Conservation (phyloP, 2,888 invertebrate species). For the Agelastica alni region DNA sequence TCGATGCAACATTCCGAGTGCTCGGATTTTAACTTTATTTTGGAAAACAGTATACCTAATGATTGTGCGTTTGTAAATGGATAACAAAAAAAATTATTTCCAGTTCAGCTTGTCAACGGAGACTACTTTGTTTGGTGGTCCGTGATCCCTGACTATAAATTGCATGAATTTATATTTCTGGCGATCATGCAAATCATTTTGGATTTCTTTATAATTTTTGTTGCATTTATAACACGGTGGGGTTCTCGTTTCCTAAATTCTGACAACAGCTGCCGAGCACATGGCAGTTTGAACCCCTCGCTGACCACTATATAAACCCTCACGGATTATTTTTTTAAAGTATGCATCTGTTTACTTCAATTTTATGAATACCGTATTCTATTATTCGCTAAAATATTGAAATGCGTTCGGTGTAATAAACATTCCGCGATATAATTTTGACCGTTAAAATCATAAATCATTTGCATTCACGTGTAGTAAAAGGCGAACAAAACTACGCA, state of each 20-base stretch:
- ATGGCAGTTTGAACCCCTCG: slow-evolving; percentile 29
- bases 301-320: slow-evolving; percentile 38
- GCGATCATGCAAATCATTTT: slow-evolving; percentile 51
- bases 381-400: slow-evolving; percentile 20
- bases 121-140: too few species aligned
- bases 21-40: too few species aligned
- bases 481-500: too few species aligned
- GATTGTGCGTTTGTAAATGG: too few species aligned
- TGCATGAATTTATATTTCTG: slow-evolving; percentile 32
- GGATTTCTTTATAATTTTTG: slow-evolving; percentile 50
- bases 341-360: slow-evolving; percentile 51
- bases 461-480: too few species aligned
- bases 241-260: slow-evolving; percentile 55
- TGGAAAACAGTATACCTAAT: too few species aligned
- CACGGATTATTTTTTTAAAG: slow-evolving; percentile 48
- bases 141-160: not conserved
- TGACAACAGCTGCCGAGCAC: slow-evolving; percentile 54
- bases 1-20: too few species aligned
- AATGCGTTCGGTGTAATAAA: too few species aligned
- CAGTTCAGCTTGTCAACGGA: too few species aligned
- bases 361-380: slow-evolving; percentile 20
- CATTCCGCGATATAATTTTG: not conserved
- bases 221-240: slow-evolving; percentile 44
- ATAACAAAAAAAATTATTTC: too few species aligned
- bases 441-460: slow-evolving; percentile 5